Evolutionary conservation across 2,888 invertebrate species (phyloP).

Genomic region (Lochmaea capreae): DNA sequence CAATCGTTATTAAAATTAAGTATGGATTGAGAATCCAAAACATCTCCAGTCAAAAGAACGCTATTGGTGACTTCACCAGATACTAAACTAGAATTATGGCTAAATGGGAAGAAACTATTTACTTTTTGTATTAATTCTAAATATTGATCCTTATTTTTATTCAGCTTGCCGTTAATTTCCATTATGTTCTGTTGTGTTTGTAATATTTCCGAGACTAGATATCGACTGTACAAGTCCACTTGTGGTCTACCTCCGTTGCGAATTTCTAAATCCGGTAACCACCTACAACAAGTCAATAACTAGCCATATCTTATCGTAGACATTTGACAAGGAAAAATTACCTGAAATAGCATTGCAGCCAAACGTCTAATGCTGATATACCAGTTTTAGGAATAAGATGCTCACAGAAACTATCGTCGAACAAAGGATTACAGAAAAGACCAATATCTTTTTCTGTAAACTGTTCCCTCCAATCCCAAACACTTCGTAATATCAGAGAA

Average conservation of each 20-base stretch:
- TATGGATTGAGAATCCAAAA: slow-evolving; percentile 77
- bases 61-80: slow-evolving; percentile 68
- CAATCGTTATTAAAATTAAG: slow-evolving; percentile 76
- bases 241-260: slow-evolving; percentile 76
- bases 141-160: slow-evolving; percentile 59
- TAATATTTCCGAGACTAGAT: slow-evolving; percentile 65
- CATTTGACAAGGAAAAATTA: background rate
- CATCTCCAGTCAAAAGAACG: slow-evolving; percentile 72
- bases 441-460: slow-evolving; percentile 84
- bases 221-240: slow-evolving; percentile 68
- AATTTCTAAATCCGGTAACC: slow-evolving; percentile 86
- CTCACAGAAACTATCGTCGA: slow-evolving; percentile 63
- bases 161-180: slow-evolving; percentile 52
- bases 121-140: slow-evolving; percentile 61
- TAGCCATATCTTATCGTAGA: background rate
- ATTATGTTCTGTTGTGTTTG: slow-evolving; percentile 58
- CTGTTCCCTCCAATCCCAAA: slow-evolving; percentile 94
- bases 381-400: slow-evolving; percentile 67
- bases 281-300: slow-evolving; percentile 67
- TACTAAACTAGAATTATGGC: slow-evolving; percentile 60
- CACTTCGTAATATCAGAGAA: slow-evolving; percentile 75
- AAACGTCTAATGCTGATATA: slow-evolving; percentile 75
- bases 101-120: slow-evolving; percentile 68
- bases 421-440: slow-evolving; percentile 89
- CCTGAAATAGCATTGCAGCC: slow-evolving; percentile 87